phyloP scores from a whole-genome alignment of 2,113 vertebrate species.

The Pampusana beccarii region DNA sequence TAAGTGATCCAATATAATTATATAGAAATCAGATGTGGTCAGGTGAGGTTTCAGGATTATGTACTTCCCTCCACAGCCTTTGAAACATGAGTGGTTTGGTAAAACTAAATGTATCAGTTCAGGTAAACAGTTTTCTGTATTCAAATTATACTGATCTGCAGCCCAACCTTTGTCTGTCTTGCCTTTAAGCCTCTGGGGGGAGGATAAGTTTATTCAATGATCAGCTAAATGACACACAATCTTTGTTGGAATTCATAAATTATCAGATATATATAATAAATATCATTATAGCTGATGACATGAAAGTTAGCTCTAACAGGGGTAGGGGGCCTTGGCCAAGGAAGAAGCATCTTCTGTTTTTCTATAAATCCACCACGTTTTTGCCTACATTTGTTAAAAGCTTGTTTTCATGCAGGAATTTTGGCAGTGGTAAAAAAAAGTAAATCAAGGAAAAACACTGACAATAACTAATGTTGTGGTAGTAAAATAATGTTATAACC shows the following conservation, averaged over 20 bases:
- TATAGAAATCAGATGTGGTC: neutral
- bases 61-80: neutral
- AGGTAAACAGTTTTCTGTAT: neutral
- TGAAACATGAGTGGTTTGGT: neutral
- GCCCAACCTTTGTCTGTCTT: neutral
- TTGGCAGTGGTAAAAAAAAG: neutral
- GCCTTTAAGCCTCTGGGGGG: neutral
- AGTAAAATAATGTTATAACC: neutral
- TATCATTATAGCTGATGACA: neutral
- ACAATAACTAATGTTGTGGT: neutral
- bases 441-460: neutral
- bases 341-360: neutral
- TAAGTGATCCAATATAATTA: neutral
- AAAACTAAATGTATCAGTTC: neutral
- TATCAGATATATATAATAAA: neutral
- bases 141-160: neutral
- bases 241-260: neutral
- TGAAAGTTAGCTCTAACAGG: neutral
- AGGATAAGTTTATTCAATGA: neutral
- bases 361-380: neutral
- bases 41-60: neutral
- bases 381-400: neutral
- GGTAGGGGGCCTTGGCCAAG: neutral
- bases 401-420: neutral
- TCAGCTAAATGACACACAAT: neutral